Evolutionary conservation across 2,888 invertebrate genomes (phyloP).

Genomic region (Spodoptera exigua): DNA sequence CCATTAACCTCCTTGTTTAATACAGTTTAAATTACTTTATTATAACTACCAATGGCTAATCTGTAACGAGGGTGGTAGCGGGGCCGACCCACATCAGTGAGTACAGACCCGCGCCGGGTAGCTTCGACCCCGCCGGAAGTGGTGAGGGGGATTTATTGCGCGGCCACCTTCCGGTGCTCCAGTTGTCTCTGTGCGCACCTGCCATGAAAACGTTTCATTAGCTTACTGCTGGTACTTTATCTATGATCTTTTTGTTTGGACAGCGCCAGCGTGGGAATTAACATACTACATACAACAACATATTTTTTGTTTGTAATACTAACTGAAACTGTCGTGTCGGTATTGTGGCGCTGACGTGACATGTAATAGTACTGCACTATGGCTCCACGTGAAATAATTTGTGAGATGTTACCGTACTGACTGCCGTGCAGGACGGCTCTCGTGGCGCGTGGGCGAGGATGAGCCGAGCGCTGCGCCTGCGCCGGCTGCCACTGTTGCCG

Average conservation of each 20-base stretch:
- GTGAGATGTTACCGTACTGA: background rate
- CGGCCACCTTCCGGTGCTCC: constrained; percentile 73
- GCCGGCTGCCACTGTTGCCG: constrained; percentile 73
- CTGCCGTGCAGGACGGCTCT: constrained; percentile 35
- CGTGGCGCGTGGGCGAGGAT: constrained; percentile 56
- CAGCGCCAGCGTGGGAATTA: constrained; percentile 35
- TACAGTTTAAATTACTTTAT: too few relatives aligned
- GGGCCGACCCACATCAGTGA: constrained; percentile 43
- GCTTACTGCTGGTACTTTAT: constrained; percentile 40
- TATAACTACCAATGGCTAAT: too few relatives aligned
- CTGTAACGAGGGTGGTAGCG: background rate
- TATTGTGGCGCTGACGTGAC: background rate
- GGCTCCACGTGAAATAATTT: background rate
- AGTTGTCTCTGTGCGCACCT: constrained; percentile 74
- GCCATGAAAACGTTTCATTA: constrained; percentile 63
- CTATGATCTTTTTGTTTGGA: constrained; percentile 35
- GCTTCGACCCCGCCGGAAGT: constrained; percentile 76
- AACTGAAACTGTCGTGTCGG: constrained; percentile 7
- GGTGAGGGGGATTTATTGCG: constrained; percentile 76
- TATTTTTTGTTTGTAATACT: constrained; percentile 7
- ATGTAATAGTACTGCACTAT: background rate
- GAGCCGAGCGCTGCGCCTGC: constrained; percentile 54
- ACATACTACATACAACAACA: constrained; percentile 1
- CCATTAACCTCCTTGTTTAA: too few relatives aligned
- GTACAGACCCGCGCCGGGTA: constrained; percentile 68